Conservation (phyloP, 2,113 vertebrate species). For the Hucho hucho region DNA sequence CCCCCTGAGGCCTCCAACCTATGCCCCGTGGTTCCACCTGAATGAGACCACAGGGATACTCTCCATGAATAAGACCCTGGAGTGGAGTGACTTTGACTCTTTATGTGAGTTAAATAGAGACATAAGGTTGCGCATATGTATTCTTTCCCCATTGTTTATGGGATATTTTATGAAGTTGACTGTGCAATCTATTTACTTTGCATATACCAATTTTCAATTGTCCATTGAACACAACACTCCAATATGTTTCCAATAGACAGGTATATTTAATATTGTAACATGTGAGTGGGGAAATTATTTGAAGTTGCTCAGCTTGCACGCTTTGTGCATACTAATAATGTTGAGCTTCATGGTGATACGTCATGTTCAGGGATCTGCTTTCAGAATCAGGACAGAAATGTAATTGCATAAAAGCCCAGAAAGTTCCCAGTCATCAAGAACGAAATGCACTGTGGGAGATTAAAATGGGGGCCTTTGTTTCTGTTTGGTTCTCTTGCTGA, state of each 20-base stretch:
- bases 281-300: neutral
- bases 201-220: neutral
- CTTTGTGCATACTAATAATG: constrained; percentile 46
- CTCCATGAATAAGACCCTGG: constrained; percentile 86
- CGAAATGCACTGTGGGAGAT: constrained; percentile 38
- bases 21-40: constrained; percentile 83
- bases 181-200: neutral
- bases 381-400: constrained; percentile 46
- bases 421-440: constrained; percentile 41
- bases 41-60: constrained; percentile 80
- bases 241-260: no score
- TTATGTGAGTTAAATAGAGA: constrained; percentile 57
- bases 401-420: constrained; percentile 44
- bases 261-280: neutral
- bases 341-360: constrained; percentile 15
- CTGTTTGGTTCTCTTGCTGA: constrained; percentile 23
- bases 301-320: constrained; percentile 19
- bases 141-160: neutral
- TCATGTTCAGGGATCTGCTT: constrained; percentile 24
- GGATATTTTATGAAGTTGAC: neutral
- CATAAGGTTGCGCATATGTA: no score
- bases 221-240: neutral
- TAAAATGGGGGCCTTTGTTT: constrained; percentile 36
- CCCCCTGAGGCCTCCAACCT: constrained; percentile 20
- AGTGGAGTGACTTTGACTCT: constrained; percentile 79